Base-by-base conservation (phyloP, 2,888 invertebrate species). In the Rhagonycha fulva region DNA sequence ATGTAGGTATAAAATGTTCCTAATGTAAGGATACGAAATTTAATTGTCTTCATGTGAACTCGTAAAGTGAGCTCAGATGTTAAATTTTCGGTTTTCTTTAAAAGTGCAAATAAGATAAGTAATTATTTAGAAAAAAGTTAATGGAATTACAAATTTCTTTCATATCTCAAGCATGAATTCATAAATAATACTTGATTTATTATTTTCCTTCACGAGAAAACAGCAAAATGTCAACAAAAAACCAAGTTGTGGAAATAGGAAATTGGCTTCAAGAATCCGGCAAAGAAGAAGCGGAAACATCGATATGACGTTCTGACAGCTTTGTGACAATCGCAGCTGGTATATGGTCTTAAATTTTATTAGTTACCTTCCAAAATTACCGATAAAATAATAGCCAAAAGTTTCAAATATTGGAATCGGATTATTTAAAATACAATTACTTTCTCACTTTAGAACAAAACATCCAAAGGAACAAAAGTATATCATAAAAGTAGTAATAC, bases 141-240 rank as follows among this genome's bases (percentile, higher is more conserved):
- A 32, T 32, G 12, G 32, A 32, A 32, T 32, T 32, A 32, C 32
- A 32, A 32, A 32, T 32, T 32, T 32, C 12, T 63, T 63, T 63
- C 7, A 63, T 63, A 63, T 63, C 63, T 24, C 19, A 63, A 63
- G 63, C 63, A 23, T 19, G 23, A 71, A 71, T 23, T 61, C 68
- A 14, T 63, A 32, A 63, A 63, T 61, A 75, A 61, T 68, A 14
- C 47, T 67, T 28, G 24, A 75, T 72, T 75, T 75, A 71, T 75
- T 71, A 71, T 75, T 67, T 62, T 68, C 71, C 68, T 63, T 75
- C 71, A 71, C 71, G 14, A 68, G 71, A 66, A 26, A 30, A 71
- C 75, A 68, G 62, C 60, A 4, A 75, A 76, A 76, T 72, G 76
- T 76, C 76, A 76, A 76, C 76, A 76, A 72, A 63, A 63, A 76